Conservation (phyloP, 1,140 invertebrate species). For the Bacillus rossius region DNA sequence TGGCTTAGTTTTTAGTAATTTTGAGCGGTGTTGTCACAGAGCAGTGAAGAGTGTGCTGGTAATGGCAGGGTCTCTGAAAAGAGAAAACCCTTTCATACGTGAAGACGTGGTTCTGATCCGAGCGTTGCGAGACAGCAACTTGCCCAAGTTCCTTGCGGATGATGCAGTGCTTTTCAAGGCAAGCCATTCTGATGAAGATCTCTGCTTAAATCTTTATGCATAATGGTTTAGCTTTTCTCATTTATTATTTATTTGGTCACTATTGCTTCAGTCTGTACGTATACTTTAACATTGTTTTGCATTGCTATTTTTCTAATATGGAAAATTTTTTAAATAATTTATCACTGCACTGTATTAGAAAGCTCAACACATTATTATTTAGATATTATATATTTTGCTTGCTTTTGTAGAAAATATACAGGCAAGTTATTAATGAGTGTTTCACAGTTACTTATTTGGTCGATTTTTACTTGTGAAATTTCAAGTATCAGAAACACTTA, state of each 20-base stretch:
- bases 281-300: too few species aligned
- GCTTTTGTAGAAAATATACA: too few species aligned
- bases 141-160: conserved; percentile 85
- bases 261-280: background rate
- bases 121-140: conserved; percentile 84
- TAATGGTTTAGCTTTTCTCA: background rate
- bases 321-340: too few species aligned
- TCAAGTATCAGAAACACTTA: too few species aligned
- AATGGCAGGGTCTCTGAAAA: conserved; percentile 84
- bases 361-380: too few species aligned
- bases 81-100: conserved; percentile 73
- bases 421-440: too few species aligned
- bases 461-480: too few species aligned
- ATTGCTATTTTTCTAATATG: too few species aligned
- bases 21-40: conserved; percentile 28
- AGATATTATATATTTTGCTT: too few species aligned
- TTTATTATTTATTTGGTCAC: background rate
- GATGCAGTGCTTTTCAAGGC: conserved; percentile 73
- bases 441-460: too few species aligned
- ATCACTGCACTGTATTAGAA: too few species aligned
- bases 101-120: conserved; percentile 74
- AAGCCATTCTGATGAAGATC: conserved; percentile 14
- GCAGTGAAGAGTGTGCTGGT: conserved; percentile 62
- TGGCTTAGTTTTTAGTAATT: background rate
- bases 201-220: too few species aligned